Evolutionary conservation across 2,113 vertebrate species (phyloP).

Genomic region (Erythrocercus mccallii): DNA sequence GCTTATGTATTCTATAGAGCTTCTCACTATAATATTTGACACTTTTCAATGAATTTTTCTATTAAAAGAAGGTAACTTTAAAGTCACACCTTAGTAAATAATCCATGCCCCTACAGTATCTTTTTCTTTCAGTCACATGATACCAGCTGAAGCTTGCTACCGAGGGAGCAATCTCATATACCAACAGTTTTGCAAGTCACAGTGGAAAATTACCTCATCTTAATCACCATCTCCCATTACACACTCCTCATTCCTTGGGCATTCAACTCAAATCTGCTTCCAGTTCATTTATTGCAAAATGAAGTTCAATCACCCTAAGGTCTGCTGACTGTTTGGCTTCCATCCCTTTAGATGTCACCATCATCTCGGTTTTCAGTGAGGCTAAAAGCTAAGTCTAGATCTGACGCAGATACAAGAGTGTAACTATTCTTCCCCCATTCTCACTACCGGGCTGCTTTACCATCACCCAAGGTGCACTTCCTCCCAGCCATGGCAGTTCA

Average conservation of each 20-base stretch:
- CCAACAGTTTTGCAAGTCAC: not conserved
- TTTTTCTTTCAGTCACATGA: not conserved
- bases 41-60: not conserved
- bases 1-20: not conserved
- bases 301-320: not conserved
- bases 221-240: not conserved
- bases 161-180: not conserved
- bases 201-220: not conserved
- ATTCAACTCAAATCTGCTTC: not conserved
- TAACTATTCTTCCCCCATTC: not conserved
- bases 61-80: not conserved
- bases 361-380: not conserved
- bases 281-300: constrained; percentile 16
- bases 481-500: not conserved
- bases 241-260: not conserved
- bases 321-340: not conserved
- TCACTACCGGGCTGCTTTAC: not conserved
- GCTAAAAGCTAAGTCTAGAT: not conserved
- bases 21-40: not conserved
- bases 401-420: not conserved
- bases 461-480: not conserved
- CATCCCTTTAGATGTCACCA: not conserved
- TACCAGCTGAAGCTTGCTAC: not conserved
- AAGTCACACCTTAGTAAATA: not conserved
- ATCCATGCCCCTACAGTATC: not conserved